Base-by-base conservation (phyloP, 2,113 vertebrate genomes). In the Symphodus melops region DNA sequence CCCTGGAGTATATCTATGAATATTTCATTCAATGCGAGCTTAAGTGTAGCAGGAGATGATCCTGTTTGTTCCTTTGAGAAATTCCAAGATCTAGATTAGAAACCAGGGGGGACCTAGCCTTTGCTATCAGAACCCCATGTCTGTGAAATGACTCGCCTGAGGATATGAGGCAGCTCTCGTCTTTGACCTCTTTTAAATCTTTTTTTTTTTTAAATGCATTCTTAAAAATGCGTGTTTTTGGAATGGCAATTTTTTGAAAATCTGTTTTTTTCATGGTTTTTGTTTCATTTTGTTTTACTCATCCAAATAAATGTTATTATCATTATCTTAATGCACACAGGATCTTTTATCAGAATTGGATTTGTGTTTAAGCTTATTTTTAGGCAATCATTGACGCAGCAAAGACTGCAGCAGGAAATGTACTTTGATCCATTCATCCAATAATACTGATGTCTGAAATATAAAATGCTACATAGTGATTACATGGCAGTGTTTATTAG, bases 11-110 rank as follows among this genome's bases (percentile, higher is more conserved):
- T 20, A 51, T 51, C 9, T 51, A 44, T 68, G 17, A 44, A n/a
- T 68, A 8, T 44, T 44, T 25, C 25, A 67, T 67, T 14, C 53
- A 21, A 28, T n/a, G 44, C 33, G 10, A 28, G 8, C 23, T 17
- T 14, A n/a, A 68, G 39, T 68, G 65, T 55, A 68, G 65, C 16
- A 11, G 28, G 52, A 68, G 16, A 44, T 28, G 21, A 37, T 68
- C 7, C 10, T 2, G 10, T 55, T 5, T 17, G 10, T 42, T 25
- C 23, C 61, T 44, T 44, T 46, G 14, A 46, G 21, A 25, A 41
- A 61, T 25, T 25, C 12, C n/a, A 20, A 52, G 63, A 65, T 52
- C 42, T 51, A 64, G 46, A 64, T 52, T 39, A 11, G 21, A 23
- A 65, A 65, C 62, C 46, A 52, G 60, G 56, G 6, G 56, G 19